A percentile compares a stretch with the other conserved stretches of the same genome.
Evolutionary conservation across 2,888 invertebrate species (phyloP).

Genomic region (Drosophila mimetica): DNA sequence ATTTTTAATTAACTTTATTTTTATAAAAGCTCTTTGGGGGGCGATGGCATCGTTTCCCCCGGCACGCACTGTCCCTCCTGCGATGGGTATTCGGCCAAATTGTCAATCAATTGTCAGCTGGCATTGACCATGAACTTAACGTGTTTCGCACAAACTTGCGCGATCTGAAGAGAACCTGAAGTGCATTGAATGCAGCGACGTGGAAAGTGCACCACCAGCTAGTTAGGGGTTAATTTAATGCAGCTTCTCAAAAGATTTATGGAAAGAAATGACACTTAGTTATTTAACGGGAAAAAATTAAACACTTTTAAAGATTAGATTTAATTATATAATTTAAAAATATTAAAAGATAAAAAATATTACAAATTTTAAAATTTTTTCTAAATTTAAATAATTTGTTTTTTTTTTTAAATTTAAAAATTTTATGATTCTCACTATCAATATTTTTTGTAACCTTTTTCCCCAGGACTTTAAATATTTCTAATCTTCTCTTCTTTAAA

Average conservation of each 20-base stretch:
- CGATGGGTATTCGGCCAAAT: conserved; percentile 60
- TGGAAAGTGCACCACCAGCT: conserved; percentile 6
- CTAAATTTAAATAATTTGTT: not conserved
- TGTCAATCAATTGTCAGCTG: conserved; percentile 73
- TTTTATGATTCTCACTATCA: too few relatives aligned
- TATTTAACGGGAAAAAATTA: too few relatives aligned
- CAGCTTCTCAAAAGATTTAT: not conserved
- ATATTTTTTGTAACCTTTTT: too few relatives aligned
- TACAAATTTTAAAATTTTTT: not conserved
- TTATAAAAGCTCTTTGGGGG: conserved; percentile 52
- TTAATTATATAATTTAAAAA: too few relatives aligned
- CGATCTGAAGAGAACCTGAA: conserved; percentile 6
- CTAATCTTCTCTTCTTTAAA: too few relatives aligned
- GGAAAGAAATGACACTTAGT: too few relatives aligned
- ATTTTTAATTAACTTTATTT: conserved; percentile 77
- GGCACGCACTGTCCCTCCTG: not conserved
- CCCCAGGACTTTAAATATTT: too few relatives aligned
- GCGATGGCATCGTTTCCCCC: conserved; percentile 7
- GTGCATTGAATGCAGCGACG: conserved; percentile 18
- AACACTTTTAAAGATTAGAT: too few relatives aligned
- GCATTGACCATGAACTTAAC: conserved; percentile 64
- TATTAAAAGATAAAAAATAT: too few relatives aligned
- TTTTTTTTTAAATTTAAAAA: too few relatives aligned
- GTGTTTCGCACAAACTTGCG: conserved; percentile 30
- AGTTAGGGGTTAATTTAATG: conserved; percentile 9